These are phyloP conservation scores for Indicator indicator DNA, from an alignment of 2,113 vertebrate species.

Conservation along the genomic window DNA sequence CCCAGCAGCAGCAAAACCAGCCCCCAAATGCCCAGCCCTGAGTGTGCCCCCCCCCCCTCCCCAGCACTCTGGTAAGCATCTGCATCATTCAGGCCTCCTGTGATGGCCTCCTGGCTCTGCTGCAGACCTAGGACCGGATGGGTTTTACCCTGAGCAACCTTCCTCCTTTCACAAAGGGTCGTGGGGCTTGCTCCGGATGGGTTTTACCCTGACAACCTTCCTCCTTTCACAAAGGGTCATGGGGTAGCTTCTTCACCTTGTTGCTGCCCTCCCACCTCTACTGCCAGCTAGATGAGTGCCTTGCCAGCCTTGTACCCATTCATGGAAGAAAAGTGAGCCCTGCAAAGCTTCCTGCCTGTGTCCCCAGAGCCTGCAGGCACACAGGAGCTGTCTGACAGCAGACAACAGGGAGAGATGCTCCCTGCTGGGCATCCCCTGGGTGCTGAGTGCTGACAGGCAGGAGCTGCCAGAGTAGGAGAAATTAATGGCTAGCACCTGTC, in stretches of 20 bases:
- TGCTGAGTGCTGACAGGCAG: background rate
- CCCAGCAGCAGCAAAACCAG: background rate
- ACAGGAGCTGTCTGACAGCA: background rate
- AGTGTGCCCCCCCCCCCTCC: too few species aligned
- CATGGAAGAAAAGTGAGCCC: background rate
- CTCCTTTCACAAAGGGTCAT: background rate
- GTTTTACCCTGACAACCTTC: background rate
- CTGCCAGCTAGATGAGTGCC: background rate
- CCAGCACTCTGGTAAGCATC: fast-evolving
- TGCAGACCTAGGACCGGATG: background rate
- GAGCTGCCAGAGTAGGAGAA: background rate
- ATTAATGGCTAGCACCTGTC: background rate
- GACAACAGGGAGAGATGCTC: background rate
- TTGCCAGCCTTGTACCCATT: background rate
- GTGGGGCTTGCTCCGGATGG: fast-evolving
- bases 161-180: background rate
- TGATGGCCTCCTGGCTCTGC: background rate
- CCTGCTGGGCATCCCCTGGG: background rate
- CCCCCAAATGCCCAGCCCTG: background rate
- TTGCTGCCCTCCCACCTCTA: background rate
- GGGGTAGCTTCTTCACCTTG: background rate
- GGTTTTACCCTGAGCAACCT: background rate
- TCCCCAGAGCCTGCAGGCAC: background rate
- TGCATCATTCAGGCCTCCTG: background rate
- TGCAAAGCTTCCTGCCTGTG: background rate